Evolutionary conservation across 2,888 invertebrate species (phyloP).

Genomic region (Eristalinus aeneus): DNA sequence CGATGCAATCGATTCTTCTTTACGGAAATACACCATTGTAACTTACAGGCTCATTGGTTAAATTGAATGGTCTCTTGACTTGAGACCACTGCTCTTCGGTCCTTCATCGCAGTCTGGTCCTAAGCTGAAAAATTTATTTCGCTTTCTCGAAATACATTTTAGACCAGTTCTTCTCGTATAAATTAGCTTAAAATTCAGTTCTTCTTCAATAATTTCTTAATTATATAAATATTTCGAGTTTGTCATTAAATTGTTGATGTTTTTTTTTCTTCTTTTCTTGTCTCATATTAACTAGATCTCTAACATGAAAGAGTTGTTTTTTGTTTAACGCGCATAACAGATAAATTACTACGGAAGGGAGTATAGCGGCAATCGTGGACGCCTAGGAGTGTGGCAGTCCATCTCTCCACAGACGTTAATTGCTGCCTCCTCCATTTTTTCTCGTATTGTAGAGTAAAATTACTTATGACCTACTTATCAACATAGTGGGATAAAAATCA

Average conservation of each 20-base stretch:
- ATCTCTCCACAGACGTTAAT: conserved; percentile 8
- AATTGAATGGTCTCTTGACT: not conserved
- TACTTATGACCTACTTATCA: conserved; percentile 36
- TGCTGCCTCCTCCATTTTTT: not conserved
- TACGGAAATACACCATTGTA: not conserved
- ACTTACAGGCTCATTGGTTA: too few relatives aligned
- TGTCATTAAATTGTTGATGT: conserved; percentile 15
- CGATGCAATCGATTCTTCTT: not conserved
- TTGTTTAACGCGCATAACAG: conserved; percentile 54
- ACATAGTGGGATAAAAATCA: conserved; percentile 51
- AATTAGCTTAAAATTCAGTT: conserved; percentile 57
- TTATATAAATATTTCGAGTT: conserved; percentile 46
- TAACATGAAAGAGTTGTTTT: conserved; percentile 53
- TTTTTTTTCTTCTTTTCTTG: conserved; percentile 16
- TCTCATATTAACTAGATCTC: conserved; percentile 51
- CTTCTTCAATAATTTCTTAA: conserved; percentile 32
- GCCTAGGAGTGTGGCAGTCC: not conserved
- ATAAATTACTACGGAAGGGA: conserved; percentile 37
- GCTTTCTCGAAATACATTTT: conserved; percentile 48
- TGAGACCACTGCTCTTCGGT: not conserved
- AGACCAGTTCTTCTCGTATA: conserved; percentile 28
- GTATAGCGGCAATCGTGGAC: conserved; percentile 20
- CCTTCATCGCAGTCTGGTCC: not conserved
- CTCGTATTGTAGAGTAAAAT: conserved; percentile 43
- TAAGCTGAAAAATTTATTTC: conserved; percentile 59